Evolutionary conservation across 2,113 vertebrate genomes (phyloP).

Genomic region (Crypturellus undulatus): DNA sequence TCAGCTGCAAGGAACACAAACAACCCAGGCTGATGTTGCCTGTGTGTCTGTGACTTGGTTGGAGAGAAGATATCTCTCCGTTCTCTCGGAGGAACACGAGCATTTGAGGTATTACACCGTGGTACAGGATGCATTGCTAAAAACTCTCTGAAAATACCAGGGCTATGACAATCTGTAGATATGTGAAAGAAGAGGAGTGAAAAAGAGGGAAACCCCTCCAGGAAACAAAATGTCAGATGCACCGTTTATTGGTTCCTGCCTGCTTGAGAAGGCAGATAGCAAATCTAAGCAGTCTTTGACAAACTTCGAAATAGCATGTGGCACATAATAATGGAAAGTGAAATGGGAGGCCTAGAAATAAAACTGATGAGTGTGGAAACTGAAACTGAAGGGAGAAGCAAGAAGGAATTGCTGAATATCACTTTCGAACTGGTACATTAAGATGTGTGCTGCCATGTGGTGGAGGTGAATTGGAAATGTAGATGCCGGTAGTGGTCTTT

Average conservation of each 20-base stretch:
- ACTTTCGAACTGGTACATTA: neutral
- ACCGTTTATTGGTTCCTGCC: accelerated
- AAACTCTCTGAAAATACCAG: neutral
- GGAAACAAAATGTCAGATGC: neutral
- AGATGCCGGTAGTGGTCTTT: neutral
- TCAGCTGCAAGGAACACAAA: neutral
- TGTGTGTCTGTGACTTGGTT: neutral
- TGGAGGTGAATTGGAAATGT: neutral
- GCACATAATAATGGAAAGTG: neutral
- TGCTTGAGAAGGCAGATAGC: neutral
- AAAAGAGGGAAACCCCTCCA: neutral
- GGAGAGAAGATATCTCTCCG: neutral
- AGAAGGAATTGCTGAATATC: neutral
- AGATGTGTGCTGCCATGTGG: neutral
- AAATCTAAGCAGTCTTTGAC: neutral
- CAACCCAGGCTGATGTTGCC: neutral
- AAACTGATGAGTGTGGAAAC: neutral
- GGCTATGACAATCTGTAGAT: accelerated
- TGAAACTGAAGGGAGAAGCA: neutral
- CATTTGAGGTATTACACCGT: accelerated
- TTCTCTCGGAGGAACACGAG: neutral
- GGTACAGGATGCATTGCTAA: neutral
- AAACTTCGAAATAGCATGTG: neutral
- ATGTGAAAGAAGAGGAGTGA: neutral
- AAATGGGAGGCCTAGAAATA: neutral